These are phyloP conservation scores for Bambusicola thoracicus DNA, from an alignment of 2,113 vertebrate genomes.

Conservation along the genomic window DNA sequence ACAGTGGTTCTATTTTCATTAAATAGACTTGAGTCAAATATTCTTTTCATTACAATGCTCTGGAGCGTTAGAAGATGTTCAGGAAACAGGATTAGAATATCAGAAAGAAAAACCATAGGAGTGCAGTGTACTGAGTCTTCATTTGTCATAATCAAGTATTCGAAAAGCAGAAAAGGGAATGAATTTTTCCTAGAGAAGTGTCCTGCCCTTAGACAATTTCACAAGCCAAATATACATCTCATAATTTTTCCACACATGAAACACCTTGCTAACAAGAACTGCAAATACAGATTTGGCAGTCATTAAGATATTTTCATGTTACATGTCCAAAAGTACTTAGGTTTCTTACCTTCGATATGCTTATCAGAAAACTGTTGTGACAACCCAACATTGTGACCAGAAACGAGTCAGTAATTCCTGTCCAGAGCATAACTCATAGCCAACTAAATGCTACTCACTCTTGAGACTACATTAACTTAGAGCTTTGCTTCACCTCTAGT, in stretches of 20 bases:
- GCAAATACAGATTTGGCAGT: neutral
- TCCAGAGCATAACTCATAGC: neutral
- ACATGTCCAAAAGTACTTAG: neutral
- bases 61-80: neutral
- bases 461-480: neutral
- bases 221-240: neutral
- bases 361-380: neutral
- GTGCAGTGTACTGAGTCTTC: neutral
- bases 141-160: neutral
- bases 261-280: neutral
- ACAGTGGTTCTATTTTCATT: conserved; percentile 24
- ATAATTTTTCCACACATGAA: neutral
- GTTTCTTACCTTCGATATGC: neutral
- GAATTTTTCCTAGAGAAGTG: neutral
- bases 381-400: neutral
- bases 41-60: conserved; percentile 30
- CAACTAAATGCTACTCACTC: neutral
- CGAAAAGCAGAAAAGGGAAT: neutral
- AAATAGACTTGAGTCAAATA: conserved; percentile 14
- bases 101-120: neutral
- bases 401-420: neutral
- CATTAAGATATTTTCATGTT: neutral
- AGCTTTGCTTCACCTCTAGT: neutral
- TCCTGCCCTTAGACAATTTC: neutral
- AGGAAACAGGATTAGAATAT: neutral